Base-by-base conservation (phyloP, 2,797 vertebrate genomes). In the Telmatherina bonti region DNA sequence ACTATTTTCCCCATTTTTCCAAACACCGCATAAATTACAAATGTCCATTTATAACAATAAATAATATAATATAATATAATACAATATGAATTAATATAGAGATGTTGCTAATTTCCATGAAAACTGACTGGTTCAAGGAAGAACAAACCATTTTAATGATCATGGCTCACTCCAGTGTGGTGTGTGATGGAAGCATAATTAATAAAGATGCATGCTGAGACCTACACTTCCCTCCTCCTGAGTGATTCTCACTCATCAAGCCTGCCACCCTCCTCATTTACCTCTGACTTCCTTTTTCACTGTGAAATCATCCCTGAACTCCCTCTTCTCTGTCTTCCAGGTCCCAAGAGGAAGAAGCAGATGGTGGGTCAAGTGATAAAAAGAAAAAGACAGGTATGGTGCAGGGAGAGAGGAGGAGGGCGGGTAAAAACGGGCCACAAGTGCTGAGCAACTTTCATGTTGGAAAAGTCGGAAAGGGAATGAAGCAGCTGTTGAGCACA, bases 321-420 rank as follows among this genome's bases (percentile, higher is more conserved):
- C 38, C 47, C 47, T 36, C 51, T 41, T 38, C 56, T 47, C 68
- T 45, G 49, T 65, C 59, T 41, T 53, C 22, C 36, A 67, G 29
- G 52, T 70, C 83, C 74, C 43, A 54, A 29, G 79, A 81, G 72
- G 27, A 41, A 74, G 56, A 70, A 58, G 76, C 85, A 90, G 88
- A 91, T 91, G 88, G 85, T 18, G 1, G 67, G 51, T 73, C 76
- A 81, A 78, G 86, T 77, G 78, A 85, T 79, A 66, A 73, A 60
- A 78, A 84, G 85, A 81, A 78, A 81, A 61, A 11, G 27, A 36
- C 53, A 53, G 53, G 38, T 15, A 65, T 43, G 41, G 7, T 35
- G 26, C 38, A 26, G 22, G 7, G 62, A 24, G n/a, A 9, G 43
- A 51, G n/a, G 51, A n/a, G n/a, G n/a, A n/a, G 35, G 66, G 13